Evolutionary conservation across 92 coral and sea anemone genomes (phyloP).

Genomic region (Metridium senile): DNA sequence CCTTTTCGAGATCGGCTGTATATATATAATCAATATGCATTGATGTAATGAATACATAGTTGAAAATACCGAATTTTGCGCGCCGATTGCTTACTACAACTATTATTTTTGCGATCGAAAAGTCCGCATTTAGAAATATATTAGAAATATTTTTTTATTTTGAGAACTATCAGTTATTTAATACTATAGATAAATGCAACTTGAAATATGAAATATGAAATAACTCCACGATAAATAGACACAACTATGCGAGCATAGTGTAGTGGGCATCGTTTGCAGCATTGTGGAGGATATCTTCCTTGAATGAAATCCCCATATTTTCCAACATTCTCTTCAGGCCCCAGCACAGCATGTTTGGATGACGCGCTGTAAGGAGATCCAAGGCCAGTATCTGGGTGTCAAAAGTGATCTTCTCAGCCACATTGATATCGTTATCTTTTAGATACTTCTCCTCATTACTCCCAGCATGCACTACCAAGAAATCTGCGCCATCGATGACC

Average conservation of each 20-base stretch:
- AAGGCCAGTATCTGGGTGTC: conserved; percentile 69
- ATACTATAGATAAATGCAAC: too few relatives aligned
- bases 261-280: conserved; percentile 69
- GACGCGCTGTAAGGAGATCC: conserved; percentile 35
- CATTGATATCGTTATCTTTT: conserved; percentile 25
- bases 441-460: conserved; percentile 46
- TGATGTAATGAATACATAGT: too few relatives aligned
- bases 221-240: too few relatives aligned
- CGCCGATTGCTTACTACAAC: too few relatives aligned
- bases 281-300: conserved; percentile 55
- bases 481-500: conserved; percentile 39
- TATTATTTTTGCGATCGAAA: too few relatives aligned
- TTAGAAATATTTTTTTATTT: too few relatives aligned
- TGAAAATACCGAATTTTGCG: too few relatives aligned
- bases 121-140: too few relatives aligned
- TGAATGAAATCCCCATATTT: conserved; percentile 27
- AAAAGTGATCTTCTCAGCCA: conserved; percentile 41
- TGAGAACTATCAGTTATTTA: too few relatives aligned
- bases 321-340: conserved; percentile 47
- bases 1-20: too few relatives aligned
- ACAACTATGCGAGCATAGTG: conserved; percentile 68
- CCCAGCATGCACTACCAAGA: conserved; percentile 63
- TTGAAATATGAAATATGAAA: too few relatives aligned
- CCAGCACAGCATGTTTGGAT: conserved; percentile 15
- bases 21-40: too few relatives aligned